Evolutionary conservation across 2,888 invertebrate species (phyloP).

Genomic region (Prosapia bicincta): DNA sequence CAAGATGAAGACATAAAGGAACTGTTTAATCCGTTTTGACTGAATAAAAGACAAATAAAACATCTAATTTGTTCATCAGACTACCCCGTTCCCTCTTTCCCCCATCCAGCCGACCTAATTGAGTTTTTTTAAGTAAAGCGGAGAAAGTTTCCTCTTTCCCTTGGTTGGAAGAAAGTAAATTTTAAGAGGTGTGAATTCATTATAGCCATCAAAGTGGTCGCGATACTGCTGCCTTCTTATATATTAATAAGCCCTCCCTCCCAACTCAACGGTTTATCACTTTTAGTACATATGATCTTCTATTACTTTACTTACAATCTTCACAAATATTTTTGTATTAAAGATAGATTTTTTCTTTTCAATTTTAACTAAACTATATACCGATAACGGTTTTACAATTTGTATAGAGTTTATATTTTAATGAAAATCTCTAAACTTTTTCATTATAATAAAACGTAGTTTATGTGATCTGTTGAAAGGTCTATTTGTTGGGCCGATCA

Average conservation of each 20-base stretch:
- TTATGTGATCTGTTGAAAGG: too few relatives aligned
- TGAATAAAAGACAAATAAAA: not conserved
- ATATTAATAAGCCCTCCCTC: not conserved
- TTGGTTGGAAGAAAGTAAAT: constrained; percentile 22
- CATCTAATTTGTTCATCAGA: not conserved
- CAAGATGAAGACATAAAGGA: not conserved
- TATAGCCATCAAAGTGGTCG: constrained; percentile 13
- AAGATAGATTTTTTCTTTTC: too few relatives aligned
- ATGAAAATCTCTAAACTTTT: too few relatives aligned
- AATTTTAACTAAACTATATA: too few relatives aligned
- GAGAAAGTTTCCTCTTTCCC: not conserved
- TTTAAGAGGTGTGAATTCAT: constrained; percentile 26
- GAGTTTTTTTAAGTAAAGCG: not conserved
- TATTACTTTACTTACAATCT: too few relatives aligned
- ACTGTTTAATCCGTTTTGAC: not conserved
- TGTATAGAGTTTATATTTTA: too few relatives aligned
- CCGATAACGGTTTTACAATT: too few relatives aligned
- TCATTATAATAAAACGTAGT: too few relatives aligned
- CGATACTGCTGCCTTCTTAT: not conserved
- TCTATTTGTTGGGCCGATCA: too few relatives aligned
- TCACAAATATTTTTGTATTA: too few relatives aligned
- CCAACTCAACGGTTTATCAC: too few relatives aligned
- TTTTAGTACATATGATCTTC: too few relatives aligned
- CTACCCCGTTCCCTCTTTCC: not conserved
- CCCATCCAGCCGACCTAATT: not conserved